Conservation (phyloP, 1,140 invertebrate genomes). For the Lepidurus apus region DNA sequence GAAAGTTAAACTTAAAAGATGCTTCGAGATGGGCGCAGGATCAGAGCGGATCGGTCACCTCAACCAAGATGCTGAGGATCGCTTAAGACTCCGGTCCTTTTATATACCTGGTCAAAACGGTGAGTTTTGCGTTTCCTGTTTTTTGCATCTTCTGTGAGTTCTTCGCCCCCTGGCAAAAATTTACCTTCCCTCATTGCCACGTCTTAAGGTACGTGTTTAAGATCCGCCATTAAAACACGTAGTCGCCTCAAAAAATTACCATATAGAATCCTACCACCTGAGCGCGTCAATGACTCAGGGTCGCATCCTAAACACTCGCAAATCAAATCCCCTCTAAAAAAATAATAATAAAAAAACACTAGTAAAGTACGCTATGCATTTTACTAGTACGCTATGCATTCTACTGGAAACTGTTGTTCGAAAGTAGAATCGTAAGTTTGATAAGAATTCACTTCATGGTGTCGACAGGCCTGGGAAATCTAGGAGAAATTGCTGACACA, state of each 20-base stretch:
- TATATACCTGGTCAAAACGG: constrained; percentile 2
- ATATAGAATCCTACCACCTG: neutral
- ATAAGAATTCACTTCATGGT: too few species aligned
- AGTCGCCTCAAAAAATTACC: neutral
- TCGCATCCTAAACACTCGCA: neutral
- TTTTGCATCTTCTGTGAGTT: neutral
- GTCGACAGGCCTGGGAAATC: neutral
- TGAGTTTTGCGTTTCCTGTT: too few species aligned
- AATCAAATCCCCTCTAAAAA: neutral
- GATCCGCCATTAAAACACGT: neutral
- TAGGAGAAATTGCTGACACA: neutral
- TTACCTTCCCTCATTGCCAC: neutral
- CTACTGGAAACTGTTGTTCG: too few species aligned
- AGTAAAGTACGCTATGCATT: neutral
- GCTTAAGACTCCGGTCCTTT: neutral
- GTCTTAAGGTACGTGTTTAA: neutral
- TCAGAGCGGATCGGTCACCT: neutral
- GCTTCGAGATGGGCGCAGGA: neutral
- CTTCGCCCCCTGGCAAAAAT: neutral
- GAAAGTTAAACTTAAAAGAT: neutral
- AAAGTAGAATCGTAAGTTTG: too few species aligned
- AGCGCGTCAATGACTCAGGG: neutral
- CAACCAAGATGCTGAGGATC: constrained; percentile 6
- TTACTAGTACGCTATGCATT: too few species aligned
- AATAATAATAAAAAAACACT: neutral